phyloP scores from a whole-genome alignment of 2,888 invertebrate species.

The Erebia palarica region DNA sequence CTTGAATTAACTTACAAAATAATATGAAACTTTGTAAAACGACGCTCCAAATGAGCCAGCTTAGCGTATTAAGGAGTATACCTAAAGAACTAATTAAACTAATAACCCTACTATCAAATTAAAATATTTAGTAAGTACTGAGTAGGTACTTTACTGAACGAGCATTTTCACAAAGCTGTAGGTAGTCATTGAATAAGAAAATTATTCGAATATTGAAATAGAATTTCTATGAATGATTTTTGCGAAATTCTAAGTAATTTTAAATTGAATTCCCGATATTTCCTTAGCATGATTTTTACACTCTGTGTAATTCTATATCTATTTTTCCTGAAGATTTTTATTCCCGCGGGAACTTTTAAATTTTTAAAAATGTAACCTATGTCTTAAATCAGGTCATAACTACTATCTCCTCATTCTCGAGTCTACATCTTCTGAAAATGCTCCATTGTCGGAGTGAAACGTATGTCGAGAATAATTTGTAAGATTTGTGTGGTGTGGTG shows the following conservation, averaged over 20 bases:
- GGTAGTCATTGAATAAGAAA: conserved; percentile 9
- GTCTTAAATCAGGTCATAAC: no score
- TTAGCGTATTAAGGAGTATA: conserved; percentile 4
- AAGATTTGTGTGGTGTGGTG: no score
- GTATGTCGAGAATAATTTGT: no score
- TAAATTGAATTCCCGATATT: background rate
- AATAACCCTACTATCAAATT: background rate
- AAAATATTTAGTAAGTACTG: background rate
- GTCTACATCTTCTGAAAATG: no score
- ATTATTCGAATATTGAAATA: background rate
- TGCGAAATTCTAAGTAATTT: background rate
- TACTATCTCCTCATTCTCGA: no score
- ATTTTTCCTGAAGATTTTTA: no score
- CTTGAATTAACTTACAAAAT: background rate
- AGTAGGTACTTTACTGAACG: background rate
- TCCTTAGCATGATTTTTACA: background rate
- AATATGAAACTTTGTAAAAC: background rate
- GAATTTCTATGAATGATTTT: background rate
- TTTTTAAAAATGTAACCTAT: no score
- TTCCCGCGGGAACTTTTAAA: no score
- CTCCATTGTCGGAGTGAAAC: no score
- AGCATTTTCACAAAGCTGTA: background rate
- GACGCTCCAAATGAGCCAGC: conserved; percentile 1
- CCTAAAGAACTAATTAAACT: conserved; percentile 2
- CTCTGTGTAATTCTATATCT: no score